Evolutionary conservation across 2,797 vertebrate species (phyloP), one percentile per base, ranked within the genome.

Genomic region (Sebastes iracundus): DNA sequence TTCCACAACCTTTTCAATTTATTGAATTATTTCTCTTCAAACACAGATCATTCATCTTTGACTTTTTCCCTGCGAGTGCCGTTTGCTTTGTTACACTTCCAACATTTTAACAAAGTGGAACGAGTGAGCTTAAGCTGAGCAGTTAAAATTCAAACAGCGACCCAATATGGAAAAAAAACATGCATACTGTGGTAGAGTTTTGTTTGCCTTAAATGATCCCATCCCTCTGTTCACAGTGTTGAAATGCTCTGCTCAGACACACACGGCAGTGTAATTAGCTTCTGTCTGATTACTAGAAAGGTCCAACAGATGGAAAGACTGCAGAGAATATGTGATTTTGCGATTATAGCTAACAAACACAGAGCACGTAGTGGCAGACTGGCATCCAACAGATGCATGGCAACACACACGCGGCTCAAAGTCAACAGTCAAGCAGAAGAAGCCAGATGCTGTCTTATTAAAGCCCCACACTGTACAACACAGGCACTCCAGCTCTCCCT

Each of bases 381-480:
- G 38, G 55, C 80, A 71, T 52, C 73, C 49, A 56, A 53, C 80
- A 87, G 72, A 86, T 80, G 79, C 61, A 78, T 4, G 14, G 12
- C 2, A 55, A 52, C 63, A 22, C 38, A 60, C 16, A 52, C 28
- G 60, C 30, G 27, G 27, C 14, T 60, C 6, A 66, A 76, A 77
- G 69, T 63, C 73, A 67, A 61, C 14, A 81, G 64, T 59, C 33
- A 79, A 58, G 55, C 56, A 80, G 18, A 28, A 28, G 56, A 62
- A 74, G 77, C 46, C 83, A 80, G 72, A 85, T 72, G 82, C 62
- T 23, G n/a, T 70, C 69, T 84, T 83, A 83, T 84, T 88, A 84
- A 85, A 81, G 20, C 33, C 52, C 73, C 58, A 66, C 42, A 68
- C 3, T 72, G 56, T 60, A 63, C 46, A 75, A 35, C 1, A 59